Evolutionary conservation across 1,140 invertebrate species (phyloP).

Genomic region (Trichonephila clavata): DNA sequence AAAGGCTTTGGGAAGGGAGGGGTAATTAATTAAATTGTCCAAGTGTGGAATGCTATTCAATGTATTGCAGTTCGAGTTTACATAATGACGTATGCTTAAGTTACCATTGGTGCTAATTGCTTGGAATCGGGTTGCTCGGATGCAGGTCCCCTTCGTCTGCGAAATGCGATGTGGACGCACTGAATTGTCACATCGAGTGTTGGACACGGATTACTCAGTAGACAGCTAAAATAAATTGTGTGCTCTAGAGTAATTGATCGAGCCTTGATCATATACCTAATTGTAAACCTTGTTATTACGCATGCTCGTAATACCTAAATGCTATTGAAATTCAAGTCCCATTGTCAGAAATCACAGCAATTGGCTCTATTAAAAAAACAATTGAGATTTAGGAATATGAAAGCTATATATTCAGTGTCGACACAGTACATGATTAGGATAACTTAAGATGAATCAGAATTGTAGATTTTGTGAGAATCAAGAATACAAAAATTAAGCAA

Average conservation of each 20-base stretch:
- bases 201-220: background rate
- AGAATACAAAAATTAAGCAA: no score
- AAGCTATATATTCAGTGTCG: no score
- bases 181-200: conserved; percentile 27
- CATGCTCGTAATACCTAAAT: background rate
- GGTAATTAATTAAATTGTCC: conserved; percentile 60
- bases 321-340: no score
- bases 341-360: no score
- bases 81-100: conserved; percentile 44
- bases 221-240: conserved; percentile 34
- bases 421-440: no score
- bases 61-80: conserved; percentile 46
- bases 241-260: background rate
- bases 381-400: no score
- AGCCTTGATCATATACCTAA: background rate
- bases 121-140: conserved; percentile 12
- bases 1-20: background rate
- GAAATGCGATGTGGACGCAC: background rate
- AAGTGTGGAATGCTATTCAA: conserved; percentile 17
- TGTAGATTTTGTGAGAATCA: no score
- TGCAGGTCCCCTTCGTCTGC: conserved; percentile 5
- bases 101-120: conserved; percentile 58
- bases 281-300: background rate
- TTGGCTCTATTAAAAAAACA: no score
- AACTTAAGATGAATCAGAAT: no score